A percentile compares a stretch with the other conserved stretches of the same genome.
Conservation (phyloP, 35 echinoderm and acorn worm species). For the Lytechinus pictus region DNA sequence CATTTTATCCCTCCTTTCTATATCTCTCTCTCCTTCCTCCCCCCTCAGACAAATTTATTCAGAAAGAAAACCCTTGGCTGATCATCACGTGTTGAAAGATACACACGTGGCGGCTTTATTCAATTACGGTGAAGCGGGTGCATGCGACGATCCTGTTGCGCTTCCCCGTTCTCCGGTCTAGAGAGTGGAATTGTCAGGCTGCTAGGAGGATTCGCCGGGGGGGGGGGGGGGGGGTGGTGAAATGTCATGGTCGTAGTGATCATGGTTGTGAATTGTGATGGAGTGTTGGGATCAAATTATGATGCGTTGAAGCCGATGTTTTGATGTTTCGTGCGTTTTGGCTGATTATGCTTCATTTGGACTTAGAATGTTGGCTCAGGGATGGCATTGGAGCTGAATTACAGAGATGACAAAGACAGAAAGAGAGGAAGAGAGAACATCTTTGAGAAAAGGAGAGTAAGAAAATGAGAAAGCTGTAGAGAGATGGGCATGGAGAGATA, state of each 20-base stretch:
- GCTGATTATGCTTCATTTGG: background rate
- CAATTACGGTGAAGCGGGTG: background rate
- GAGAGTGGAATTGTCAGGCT: background rate
- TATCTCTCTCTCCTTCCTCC: background rate
- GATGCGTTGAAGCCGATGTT: background rate
- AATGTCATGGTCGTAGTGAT: conserved; percentile 32
- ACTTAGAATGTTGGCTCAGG: background rate
- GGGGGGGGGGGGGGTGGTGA: background rate
- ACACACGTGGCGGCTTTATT: background rate
- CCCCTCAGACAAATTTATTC: conserved; percentile 32
- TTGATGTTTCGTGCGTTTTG: background rate
- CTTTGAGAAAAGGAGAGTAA: background rate
- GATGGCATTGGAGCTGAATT: background rate
- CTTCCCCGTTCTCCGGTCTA: background rate
- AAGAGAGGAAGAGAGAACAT: background rate
- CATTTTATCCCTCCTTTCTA: background rate
- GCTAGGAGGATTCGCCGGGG: background rate
- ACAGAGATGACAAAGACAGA: background rate
- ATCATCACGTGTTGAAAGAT: conserved; percentile 29
- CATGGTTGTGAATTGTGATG: background rate
- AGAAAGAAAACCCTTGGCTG: background rate
- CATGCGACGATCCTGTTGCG: background rate
- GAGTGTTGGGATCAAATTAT: background rate
- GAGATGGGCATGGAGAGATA: too few relatives aligned
- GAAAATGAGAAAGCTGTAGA: too few relatives aligned